Percentiles rank a stretch among this genome's conserved stretches.
phyloP scores from a whole-genome alignment of 2,888 invertebrate species.

The Lasius platythorax region DNA sequence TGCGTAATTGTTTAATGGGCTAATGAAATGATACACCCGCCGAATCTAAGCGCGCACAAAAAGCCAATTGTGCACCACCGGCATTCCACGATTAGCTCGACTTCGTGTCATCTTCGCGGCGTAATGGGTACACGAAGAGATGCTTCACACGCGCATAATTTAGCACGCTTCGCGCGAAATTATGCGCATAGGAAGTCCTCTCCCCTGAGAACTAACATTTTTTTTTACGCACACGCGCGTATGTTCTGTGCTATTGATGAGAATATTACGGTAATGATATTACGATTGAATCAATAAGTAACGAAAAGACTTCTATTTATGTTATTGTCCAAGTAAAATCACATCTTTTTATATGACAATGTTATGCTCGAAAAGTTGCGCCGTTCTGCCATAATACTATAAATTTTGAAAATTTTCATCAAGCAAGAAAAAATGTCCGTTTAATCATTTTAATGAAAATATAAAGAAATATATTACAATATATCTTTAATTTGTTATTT shows the following conservation, averaged over 20 bases:
- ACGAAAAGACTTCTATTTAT: background rate
- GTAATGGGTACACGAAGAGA: background rate
- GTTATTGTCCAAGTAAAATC: background rate
- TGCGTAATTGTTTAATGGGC: conserved; percentile 82
- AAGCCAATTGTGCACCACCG: conserved; percentile 73
- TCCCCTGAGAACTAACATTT: conserved; percentile 42
- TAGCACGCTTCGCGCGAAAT: conserved; percentile 35
- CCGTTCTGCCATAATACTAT: background rate
- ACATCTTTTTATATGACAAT: background rate
- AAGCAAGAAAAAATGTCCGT: background rate
- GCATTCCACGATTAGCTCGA: conserved; percentile 71
- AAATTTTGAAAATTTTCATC: background rate
- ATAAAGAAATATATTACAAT: background rate
- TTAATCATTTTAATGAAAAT: background rate
- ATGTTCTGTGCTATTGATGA: background rate
- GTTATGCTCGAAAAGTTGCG: background rate
- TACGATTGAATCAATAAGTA: background rate
- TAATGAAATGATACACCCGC: conserved; percentile 82
- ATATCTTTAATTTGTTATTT: background rate
- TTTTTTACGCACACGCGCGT: conserved; percentile 6
- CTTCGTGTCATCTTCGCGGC: conserved; percentile 42
- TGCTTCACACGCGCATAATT: conserved; percentile 46
- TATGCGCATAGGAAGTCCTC: conserved; percentile 42
- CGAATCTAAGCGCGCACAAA: conserved; percentile 80
- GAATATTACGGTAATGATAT: background rate